Base-by-base conservation (phyloP, 2,888 invertebrate genomes). In the Hipparchia semele region DNA sequence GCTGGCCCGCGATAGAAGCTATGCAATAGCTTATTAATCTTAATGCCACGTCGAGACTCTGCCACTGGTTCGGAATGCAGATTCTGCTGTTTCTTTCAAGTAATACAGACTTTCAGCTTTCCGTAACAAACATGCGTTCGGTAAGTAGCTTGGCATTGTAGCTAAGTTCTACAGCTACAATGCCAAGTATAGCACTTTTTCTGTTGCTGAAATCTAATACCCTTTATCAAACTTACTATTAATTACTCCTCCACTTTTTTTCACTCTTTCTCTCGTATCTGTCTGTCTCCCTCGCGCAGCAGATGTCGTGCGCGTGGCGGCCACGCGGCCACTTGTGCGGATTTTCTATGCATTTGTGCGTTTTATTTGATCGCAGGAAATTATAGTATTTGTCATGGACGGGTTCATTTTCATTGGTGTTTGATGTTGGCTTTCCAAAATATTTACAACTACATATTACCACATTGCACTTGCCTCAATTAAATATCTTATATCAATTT, bases 301-400 rank as follows among this genome's bases (percentile, higher is more conserved):
- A 83, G 80, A 81, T 83, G 86, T 77, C 81, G 80, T 65, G 71
- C 83, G 77, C 86, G 75, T 76, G 80, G 58, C 67, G 56, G 80
- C 68, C 88, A 85, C 88, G 88, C 82, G 88, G 67, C 78, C 79
- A 80, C 81, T 83, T 83, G 77, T 60, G 69, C 71, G 78, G 86
- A 87, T 88, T 87, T 81, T 79, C 70, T 74, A 82, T 79, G 83
- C 83, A 68, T 65, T 72, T 61, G 85, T 82, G 85, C 54, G 69
- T 77, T 76, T 65, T 73, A 60, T 77, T 74, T 76, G 72, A 73
- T 68, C 53, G 71, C 6, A 73, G 8, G 80, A 71, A 73, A 73
- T 71, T 72, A 75, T 73, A 67, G 70, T 13, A 60, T 70, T 75
- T 72, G 75, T n/a, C 60, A 51, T 13, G 71, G 71, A 66, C 71